Percentiles rank a stretch among this genome's conserved stretches.
Conservation (phyloP, 2,888 invertebrate species). For the Incurvaria masculella region DNA sequence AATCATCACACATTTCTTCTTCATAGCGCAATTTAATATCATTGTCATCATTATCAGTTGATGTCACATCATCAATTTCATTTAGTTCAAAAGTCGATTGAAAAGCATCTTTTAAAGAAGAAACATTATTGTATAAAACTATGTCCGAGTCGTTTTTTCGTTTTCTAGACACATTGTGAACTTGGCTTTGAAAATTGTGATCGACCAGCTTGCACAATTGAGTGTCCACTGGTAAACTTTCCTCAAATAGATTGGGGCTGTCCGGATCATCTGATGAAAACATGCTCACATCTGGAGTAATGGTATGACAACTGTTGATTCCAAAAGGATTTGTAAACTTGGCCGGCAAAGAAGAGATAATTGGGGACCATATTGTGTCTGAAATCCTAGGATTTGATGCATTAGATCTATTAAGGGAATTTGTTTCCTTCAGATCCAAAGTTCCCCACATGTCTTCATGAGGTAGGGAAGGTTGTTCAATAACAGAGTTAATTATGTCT, state of each 20-base stretch:
- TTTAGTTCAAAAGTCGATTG: conserved; percentile 27
- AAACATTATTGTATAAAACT: conserved; percentile 25
- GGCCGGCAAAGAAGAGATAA: too few species aligned
- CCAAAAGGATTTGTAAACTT: too few species aligned
- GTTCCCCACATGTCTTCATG: too few species aligned
- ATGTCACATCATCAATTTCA: conserved; percentile 20
- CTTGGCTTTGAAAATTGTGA: conserved; percentile 21
- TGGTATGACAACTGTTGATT: neutral
- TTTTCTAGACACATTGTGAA: conserved; percentile 8
- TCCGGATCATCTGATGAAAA: conserved; percentile 43
- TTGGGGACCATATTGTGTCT: too few species aligned
- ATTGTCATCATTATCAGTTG: conserved; percentile 25
- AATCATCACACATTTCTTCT: conserved; percentile 21
- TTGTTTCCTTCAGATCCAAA: too few species aligned
- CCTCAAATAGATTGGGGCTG: conserved; percentile 56
- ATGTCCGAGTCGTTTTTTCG: neutral
- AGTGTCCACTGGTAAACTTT: conserved; percentile 53
- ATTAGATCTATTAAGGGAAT: too few species aligned
- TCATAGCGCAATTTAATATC: conserved; percentile 37
- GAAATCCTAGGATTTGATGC: too few species aligned
- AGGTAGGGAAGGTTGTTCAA: too few species aligned
- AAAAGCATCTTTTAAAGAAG: conserved; percentile 29
- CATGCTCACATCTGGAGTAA: conserved; percentile 34
- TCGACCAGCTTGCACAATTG: conserved; percentile 47
- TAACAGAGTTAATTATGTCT: too few species aligned